phyloP scores from a whole-genome alignment of 2,113 vertebrate genomes.

The Pygoscelis adeliae region DNA sequence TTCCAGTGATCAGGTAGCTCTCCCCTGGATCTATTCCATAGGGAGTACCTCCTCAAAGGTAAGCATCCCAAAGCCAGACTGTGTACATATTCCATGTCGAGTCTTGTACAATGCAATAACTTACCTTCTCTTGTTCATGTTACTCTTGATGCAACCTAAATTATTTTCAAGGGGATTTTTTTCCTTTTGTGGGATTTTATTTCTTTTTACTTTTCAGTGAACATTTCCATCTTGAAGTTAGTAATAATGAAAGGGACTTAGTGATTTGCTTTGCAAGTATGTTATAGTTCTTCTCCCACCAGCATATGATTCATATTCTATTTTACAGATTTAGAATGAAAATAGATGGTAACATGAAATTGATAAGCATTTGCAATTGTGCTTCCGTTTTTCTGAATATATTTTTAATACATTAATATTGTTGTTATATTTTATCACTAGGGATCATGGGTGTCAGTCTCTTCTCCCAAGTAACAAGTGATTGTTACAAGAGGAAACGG shows the following conservation, averaged over 20 bases:
- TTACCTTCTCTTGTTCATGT: not conserved
- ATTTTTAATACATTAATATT: not conserved
- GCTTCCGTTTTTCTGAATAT: not conserved
- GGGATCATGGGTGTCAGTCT: not conserved
- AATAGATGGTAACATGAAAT: not conserved
- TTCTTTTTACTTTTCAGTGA: not conserved
- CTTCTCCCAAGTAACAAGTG: not conserved
- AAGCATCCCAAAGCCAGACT: not conserved
- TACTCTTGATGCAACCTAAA: not conserved
- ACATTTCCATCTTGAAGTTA: not conserved
- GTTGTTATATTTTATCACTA: not conserved
- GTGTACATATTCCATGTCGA: not conserved
- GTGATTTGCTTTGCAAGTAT: not conserved
- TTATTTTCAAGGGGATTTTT: not conserved
- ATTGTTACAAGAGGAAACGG: not conserved
- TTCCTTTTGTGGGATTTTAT: not conserved
- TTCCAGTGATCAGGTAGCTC: not conserved
- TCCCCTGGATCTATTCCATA: not conserved
- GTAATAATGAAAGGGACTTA: not conserved
- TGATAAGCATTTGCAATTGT: not conserved
- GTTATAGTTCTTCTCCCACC: not conserved
- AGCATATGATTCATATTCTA: rapidly evolving
- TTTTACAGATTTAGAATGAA: not conserved
- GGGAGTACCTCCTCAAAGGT: not conserved
- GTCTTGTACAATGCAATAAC: not conserved